These are phyloP conservation scores for Callionymus lyra DNA, from an alignment of 2,113 vertebrate genomes.

Conservation along the genomic window DNA sequence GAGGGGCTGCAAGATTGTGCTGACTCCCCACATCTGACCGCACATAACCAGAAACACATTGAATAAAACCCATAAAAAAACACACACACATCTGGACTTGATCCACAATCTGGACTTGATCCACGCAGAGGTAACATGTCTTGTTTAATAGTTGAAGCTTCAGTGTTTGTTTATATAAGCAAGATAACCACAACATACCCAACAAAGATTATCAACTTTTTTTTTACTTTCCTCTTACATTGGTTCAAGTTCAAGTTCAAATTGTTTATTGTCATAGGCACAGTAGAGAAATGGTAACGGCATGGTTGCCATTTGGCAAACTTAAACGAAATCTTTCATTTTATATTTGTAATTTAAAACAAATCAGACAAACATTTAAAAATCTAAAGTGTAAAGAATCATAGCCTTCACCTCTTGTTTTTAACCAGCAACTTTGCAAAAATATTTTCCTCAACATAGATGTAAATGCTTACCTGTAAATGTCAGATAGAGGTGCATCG, in stretches of 20 bases:
- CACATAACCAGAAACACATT: conserved; percentile 61
- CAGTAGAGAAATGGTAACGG: too few relatives aligned
- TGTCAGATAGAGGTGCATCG: conserved; percentile 27
- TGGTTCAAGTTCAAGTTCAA: too few relatives aligned
- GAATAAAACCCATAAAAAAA: conserved; percentile 22
- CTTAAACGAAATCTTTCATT: too few relatives aligned
- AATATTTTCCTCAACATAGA: conserved; percentile 19
- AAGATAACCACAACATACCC: too few relatives aligned
- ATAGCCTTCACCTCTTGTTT: conserved; percentile 12
- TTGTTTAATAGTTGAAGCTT: too few relatives aligned
- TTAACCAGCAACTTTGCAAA: too few relatives aligned
- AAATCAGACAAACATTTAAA: neutral
- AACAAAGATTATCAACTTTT: too few relatives aligned
- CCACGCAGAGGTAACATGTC: too few relatives aligned
- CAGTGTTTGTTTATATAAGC: too few relatives aligned
- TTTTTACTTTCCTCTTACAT: too few relatives aligned
- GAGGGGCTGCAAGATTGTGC: conserved; percentile 48
- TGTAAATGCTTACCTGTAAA: conserved; percentile 54
- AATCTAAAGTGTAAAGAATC: neutral
- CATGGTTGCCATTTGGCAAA: too few relatives aligned
- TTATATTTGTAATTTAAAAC: neutral
- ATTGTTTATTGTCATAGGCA: too few relatives aligned
- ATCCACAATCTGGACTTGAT: neutral
- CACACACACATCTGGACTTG: conserved; percentile 13
- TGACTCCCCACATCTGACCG: conserved; percentile 50